Conservation (phyloP, 1,140 invertebrate genomes). For the Orius laevigatus region DNA sequence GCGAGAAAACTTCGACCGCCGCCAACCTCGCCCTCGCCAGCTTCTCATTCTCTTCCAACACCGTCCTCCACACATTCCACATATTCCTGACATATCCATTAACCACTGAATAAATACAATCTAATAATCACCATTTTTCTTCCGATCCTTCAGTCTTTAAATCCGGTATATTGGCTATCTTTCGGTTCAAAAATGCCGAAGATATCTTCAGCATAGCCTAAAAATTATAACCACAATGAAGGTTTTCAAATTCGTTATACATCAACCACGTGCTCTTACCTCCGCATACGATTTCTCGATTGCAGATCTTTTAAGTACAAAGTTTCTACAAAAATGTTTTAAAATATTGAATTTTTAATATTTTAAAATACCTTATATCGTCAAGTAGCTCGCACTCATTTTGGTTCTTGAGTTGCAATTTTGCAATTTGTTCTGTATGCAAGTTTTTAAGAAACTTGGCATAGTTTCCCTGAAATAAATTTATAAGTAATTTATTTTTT, state of each 20-base stretch:
- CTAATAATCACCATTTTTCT: constrained; percentile 58
- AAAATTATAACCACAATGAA: constrained; percentile 25
- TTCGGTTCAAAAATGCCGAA: constrained; percentile 77
- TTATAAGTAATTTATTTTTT: background rate
- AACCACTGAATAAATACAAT: background rate
- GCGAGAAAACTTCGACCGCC: constrained; percentile 83
- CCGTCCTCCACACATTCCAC: constrained; percentile 88
- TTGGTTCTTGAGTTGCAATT: constrained; percentile 85
- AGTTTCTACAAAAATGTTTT: constrained; percentile 44
- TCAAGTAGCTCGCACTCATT: constrained; percentile 90
- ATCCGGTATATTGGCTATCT: constrained; percentile 79
- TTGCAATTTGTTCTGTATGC: constrained; percentile 79
- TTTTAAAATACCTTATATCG: constrained; percentile 51
- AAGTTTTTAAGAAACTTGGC: constrained; percentile 80
- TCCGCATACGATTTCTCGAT: constrained; percentile 92
- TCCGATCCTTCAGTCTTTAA: constrained; percentile 73
- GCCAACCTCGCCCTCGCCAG: constrained; percentile 74
- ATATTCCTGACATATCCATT: constrained; percentile 56
- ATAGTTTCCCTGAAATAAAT: constrained; percentile 58
- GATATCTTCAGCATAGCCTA: constrained; percentile 78
- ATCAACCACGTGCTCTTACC: constrained; percentile 45
- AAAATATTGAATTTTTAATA: constrained; percentile 9
- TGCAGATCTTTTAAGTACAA: constrained; percentile 75
- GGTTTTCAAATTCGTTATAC: background rate
- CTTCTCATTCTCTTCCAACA: constrained; percentile 90